Evolutionary conservation across 2,113 vertebrate genomes (phyloP), one percentile per base, ranked within the genome.

Genomic region (Rhinolophus ferrumequinum): DNA sequence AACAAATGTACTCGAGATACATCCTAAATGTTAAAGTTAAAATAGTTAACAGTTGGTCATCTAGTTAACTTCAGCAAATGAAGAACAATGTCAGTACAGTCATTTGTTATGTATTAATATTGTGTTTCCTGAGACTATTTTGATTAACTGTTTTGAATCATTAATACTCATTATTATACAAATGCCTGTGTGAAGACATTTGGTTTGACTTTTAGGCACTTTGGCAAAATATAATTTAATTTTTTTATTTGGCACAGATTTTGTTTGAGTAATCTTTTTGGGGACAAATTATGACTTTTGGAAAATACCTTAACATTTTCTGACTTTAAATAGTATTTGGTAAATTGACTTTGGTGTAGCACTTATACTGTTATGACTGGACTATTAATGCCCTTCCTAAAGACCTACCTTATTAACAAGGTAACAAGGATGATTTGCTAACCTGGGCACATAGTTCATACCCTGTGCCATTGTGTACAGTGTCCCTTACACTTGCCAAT

Each of bases 251-350:
- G 82, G 70, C 30, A 80, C 14, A 88, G 24, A 85, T 85, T 92
- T 85, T 95, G 69, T 82, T 90, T 80, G 70, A 58, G n/a, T 67
- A 85, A 82, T 93, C 66, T 64, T 97, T 88, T 70, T 47, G 13
- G 35, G 33, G 38, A 64, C 44, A 94, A 84, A 62, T 77, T 77
- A 18, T 60, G 69, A 52, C 28, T 83, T 70, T 73, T 87, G 50
- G 94, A 60, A 92, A 92, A 75, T 84, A 81, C 41, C 22, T 69
- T 89, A 90, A 87, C 11, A 30, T 93, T 93, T 83, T 83, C 69
- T 83, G 58, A 70, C 30, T 90, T 93, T 76, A 93, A 70, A 28
- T 77, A 72, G 22, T 67, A n/a, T 80, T 91, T 91, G n/a, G 11
- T 88, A 84, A 88, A 67, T 92, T 79, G 35, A 73, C 18, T 33